Base-by-base conservation (phyloP, 1,140 invertebrate genomes). In the Steinernema khuongi region DNA sequence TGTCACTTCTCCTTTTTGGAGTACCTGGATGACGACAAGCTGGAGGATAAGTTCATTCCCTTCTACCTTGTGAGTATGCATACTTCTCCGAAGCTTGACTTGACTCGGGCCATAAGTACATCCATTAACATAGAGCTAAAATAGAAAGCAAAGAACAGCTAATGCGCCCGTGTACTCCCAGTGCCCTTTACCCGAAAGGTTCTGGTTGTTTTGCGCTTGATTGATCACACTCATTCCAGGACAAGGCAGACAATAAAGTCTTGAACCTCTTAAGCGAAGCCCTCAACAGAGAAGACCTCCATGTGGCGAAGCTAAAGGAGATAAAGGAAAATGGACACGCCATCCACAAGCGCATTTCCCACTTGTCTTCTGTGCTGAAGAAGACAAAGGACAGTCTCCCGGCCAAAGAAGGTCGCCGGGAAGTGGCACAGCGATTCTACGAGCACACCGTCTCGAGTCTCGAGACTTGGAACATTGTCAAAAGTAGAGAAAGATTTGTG, bases 1-100 rank as follows among this genome's bases (percentile, higher is more conserved):
- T 83, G 66, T 71, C 79, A 81, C 32, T 81, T 81, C 36, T 73
- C 74, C 14, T 81, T 79, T 41, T 36, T 81, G 14, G 80, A 81
- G 41, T 28, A 69, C 7, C 28, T 81, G 1, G 78, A 81, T 67
- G 74, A 68, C 14, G 80, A 81, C 70, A 36, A 68, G 2, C 28
- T 80, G 18, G 22, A 41, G n/a, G 77, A 79, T 18, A 79, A 80
- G 33, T 79, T 79, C 70, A n/a, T 36, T 19, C 32, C 33, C 14
- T 50, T 28, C 29, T 79, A 82, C 73, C 41, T 76, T 17, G 77
- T 79, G 76, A 19, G 36, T 11, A 41, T 41, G 7, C n/a, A n/a
- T n/a, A 41, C 36, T 41, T 41, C n/a, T n/a, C n/a, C n/a, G n/a
- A n/a, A n/a, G n/a, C n/a, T n/a, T n/a, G n/a, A n/a, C n/a, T n/a